Evolutionary conservation across 2,113 vertebrate genomes (phyloP).

Genomic region (Passer montanus): DNA sequence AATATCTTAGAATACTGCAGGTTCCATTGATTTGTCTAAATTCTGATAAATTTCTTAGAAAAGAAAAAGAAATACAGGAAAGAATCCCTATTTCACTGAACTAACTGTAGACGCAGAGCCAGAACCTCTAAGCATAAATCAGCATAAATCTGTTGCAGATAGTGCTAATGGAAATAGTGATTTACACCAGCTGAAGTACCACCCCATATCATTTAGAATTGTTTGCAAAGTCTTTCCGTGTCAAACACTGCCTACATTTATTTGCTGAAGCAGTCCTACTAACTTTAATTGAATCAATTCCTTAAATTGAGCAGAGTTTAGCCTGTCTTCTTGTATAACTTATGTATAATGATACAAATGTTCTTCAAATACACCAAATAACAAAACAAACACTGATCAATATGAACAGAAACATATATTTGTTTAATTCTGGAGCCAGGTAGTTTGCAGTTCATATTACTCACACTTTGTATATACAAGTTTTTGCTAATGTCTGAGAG

Average conservation of each 20-base stretch:
- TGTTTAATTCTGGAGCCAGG: neutral
- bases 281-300: neutral
- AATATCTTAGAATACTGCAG: neutral
- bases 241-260: neutral
- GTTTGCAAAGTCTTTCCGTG: neutral
- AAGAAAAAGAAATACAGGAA: neutral
- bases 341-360: neutral
- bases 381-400: neutral
- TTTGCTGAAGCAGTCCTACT: neutral
- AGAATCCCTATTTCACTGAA: neutral
- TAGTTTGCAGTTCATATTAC: neutral
- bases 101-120: neutral
- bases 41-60: neutral
- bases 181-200: neutral
- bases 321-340: neutral
- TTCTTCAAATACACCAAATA: neutral
- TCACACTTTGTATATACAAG: neutral
- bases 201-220: neutral
- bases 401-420: neutral
- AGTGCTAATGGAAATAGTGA: neutral
- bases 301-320: neutral
- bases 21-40: neutral
- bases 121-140: neutral
- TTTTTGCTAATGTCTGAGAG: neutral
- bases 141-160: neutral